Base-by-base conservation (phyloP, 2,113 vertebrate genomes). In the Phainopepla nitens region DNA sequence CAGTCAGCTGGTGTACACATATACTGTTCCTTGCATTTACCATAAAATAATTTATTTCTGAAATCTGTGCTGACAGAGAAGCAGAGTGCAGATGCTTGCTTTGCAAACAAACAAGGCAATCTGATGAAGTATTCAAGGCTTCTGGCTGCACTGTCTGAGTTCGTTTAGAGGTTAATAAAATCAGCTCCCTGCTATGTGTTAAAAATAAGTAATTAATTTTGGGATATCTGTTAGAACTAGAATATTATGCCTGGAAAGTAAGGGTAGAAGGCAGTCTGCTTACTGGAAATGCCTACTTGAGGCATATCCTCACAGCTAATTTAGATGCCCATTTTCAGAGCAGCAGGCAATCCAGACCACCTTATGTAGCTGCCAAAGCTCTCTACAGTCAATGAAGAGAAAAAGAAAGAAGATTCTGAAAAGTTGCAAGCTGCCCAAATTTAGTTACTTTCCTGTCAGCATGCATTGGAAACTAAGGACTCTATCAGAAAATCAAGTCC, bases 81-180 rank as follows among this genome's bases (percentile, higher is more conserved):
- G 54, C 50, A 83, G 54, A 83, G 50, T 6, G 5, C 69, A 91
- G 65, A 58, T 78, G 56, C 35, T 91, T 89, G 25, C 66, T 90
- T 92, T 92, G 41, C 68, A 94, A 89, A 88, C 69, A 82, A 87
- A 77, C 69, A 82, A 78, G 60, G 49, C 61, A 91, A 60, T 58
- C 21, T 87, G 81, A 89, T 47, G 80, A 87, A 89, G 54, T 36
- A 79, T 68, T 91, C 73, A 58, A 85, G 73, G 51, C 61, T 96
- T 78, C 78, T 87, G 70, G 44, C 39, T 79, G 65, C 44, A 75
- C 21, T 50, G 31, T 27, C 75, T 87, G 42, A 56, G 35, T 60
- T 82, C 10, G 5, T 89, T 93, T 79, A 76, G 61, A 91, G 81
- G 87, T 91, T 87, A 95, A 86, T 82, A 81, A 81, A 87, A 61